phyloP scores from a whole-genome alignment of 2,797 vertebrate genomes.

The Lycodopsis pacificus region DNA sequence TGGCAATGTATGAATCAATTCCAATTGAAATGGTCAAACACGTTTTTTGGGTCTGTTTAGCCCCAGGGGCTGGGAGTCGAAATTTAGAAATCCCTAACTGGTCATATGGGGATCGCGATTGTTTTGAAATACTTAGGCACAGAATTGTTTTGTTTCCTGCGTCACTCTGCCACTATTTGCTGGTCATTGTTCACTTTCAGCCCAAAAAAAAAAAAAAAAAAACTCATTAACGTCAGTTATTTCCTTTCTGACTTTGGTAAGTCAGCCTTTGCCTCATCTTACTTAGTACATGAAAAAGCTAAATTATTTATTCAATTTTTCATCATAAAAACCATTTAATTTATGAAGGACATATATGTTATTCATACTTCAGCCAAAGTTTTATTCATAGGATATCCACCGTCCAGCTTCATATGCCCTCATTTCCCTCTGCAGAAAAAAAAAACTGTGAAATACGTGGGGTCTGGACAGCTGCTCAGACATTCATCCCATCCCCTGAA shows the following conservation, averaged over 20 bases:
- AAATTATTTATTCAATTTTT: background rate
- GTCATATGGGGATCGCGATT: background rate
- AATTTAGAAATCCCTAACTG: background rate
- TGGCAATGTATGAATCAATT: background rate
- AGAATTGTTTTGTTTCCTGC: background rate
- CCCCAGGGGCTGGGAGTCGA: background rate
- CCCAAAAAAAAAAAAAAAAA: background rate
- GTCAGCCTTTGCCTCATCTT: background rate
- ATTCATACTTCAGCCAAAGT: background rate
- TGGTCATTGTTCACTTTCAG: background rate
- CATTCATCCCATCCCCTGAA: conserved; percentile 66
- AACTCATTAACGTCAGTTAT: background rate
- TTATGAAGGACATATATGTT: background rate
- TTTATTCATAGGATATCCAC: background rate
- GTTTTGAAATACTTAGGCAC: background rate
- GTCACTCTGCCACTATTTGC: background rate
- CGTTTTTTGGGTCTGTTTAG: background rate
- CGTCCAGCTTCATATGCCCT: conserved; percentile 19
- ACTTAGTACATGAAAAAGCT: background rate
- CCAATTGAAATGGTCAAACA: background rate
- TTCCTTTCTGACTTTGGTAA: background rate
- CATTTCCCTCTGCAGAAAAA: conserved; percentile 20
- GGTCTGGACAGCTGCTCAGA: conserved; percentile 69
- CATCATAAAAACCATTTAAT: background rate
- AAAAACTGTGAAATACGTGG: conserved; percentile 44